A percentile compares a stretch with the other conserved stretches of the same genome.
These are phyloP conservation scores for Pristionchus arcanus DNA, from an alignment of 2,888 invertebrate genomes.

Conservation along the genomic window DNA sequence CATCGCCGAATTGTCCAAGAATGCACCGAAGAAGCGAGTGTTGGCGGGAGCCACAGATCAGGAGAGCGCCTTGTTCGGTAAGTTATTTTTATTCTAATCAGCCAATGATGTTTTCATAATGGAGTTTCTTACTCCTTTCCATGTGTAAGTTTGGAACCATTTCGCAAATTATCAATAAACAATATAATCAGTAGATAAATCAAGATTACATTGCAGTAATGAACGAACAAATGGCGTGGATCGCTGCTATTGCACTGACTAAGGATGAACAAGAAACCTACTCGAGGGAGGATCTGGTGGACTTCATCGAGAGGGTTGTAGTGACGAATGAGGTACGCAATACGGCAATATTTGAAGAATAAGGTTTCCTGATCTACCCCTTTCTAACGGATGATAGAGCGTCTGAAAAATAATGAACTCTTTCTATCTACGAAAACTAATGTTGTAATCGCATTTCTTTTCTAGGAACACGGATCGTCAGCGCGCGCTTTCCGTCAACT, in stretches of 20 bases:
- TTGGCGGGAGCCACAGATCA: conserved; percentile 63
- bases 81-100: not conserved
- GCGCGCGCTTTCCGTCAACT: conserved; percentile 53
- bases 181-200: not conserved
- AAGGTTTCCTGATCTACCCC: not conserved
- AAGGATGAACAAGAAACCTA: not conserved
- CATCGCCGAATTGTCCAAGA: conserved; percentile 64
- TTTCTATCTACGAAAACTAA: too few species aligned
- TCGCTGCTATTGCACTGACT: not conserved
- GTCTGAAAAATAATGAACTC: too few species aligned
- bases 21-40: conserved; percentile 64
- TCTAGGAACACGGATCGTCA: not conserved
- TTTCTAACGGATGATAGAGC: not conserved
- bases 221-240: not conserved
- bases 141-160: not conserved
- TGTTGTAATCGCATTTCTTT: not conserved
- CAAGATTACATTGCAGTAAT: not conserved
- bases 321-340: conserved; percentile 31
- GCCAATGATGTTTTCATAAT: not conserved
- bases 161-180: not conserved
- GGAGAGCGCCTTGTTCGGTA: conserved; percentile 63
- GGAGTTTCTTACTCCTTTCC: not conserved
- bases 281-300: conserved; percentile 2
- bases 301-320: conserved; percentile 45
- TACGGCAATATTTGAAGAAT: not conserved